Evolutionary conservation across 1,140 invertebrate species (phyloP), one percentile per base, ranked within the genome.

Genomic region (Macrobrachium rosenbergii): DNA sequence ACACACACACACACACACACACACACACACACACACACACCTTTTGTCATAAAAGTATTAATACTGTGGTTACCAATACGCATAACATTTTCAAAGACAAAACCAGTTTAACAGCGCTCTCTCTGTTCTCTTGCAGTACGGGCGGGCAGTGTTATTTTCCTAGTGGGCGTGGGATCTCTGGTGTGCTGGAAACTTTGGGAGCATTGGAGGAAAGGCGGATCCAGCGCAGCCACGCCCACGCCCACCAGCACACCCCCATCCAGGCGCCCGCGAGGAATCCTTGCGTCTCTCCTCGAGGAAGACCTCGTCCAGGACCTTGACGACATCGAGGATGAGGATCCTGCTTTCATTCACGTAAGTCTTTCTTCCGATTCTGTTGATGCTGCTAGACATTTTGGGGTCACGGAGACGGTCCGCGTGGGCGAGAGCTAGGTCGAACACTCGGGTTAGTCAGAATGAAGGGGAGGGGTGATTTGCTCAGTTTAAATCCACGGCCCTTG

Each of bases 81-180:
- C 28, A 37, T 37, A 37, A 37, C 28, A 37, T 37, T 37, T 37
- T 37, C 28, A 5, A 45, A 19, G 14, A 23, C n/a, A 21, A 59
- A 21, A 59, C 45, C 58, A 11, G 19, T 7, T 45, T 67, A 10
- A 12, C 28, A 37, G 1, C 28, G 28, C 16, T 10, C 16, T 59
- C 58, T 43, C 64, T 59, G 16, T 59, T 59, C 19, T 17, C 64
- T 88, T 90, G 8, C 89, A 91, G 91, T 91, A 69, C 90, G 90
- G 67, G 90, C 91, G 11, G 91, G 91, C 62, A 90, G 91, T 59
- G 86, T 92, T 5, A 88, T 91, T 16, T 88, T 92, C 72, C 85
- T 92, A 23, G 90, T 92, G 72, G 91, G 91, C n/a, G 90, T 92
- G 64, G 91, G 91, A 12, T 91, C 91, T 12, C 89, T 91, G n/a